phyloP scores from a whole-genome alignment of 1,140 invertebrate genomes.

The Brevipalpus yothersi region DNA sequence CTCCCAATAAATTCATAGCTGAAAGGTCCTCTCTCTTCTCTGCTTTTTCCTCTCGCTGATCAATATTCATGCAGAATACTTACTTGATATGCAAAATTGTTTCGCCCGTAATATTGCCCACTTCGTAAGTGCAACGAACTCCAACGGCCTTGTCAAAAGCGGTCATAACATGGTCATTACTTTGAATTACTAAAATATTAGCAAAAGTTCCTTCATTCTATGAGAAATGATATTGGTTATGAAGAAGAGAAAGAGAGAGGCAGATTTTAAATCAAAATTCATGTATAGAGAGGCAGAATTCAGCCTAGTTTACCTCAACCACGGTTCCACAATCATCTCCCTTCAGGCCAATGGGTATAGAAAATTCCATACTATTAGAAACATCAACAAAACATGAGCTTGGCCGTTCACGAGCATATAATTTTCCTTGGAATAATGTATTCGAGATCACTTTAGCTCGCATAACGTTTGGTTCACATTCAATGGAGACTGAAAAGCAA shows the following conservation, averaged over 20 bases:
- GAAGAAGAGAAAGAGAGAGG: background rate
- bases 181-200: slow-evolving; percentile 13
- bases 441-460: slow-evolving; percentile 65
- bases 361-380: slow-evolving; percentile 7
- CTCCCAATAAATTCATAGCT: too few species aligned
- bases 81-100: background rate
- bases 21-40: too few species aligned
- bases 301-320: slow-evolving; percentile 6
- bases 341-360: slow-evolving; percentile 8
- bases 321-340: slow-evolving; percentile 10
- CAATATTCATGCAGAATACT: background rate
- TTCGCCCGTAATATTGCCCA: slow-evolving; percentile 13
- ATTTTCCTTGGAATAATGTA: slow-evolving; percentile 72
- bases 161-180: slow-evolving; percentile 13
- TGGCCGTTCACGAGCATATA: slow-evolving; percentile 78
- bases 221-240: background rate
- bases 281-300: background rate
- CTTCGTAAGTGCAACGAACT: slow-evolving; percentile 12
- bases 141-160: slow-evolving; percentile 13
- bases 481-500: slow-evolving; percentile 7
- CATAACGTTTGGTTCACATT: slow-evolving; percentile 59
- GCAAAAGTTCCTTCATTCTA: slow-evolving; percentile 13
- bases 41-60: too few species aligned
- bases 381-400: slow-evolving; percentile 60
- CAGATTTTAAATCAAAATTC: background rate